phyloP scores from a whole-genome alignment of 2,797 vertebrate species.

The Danio kyathit region DNA sequence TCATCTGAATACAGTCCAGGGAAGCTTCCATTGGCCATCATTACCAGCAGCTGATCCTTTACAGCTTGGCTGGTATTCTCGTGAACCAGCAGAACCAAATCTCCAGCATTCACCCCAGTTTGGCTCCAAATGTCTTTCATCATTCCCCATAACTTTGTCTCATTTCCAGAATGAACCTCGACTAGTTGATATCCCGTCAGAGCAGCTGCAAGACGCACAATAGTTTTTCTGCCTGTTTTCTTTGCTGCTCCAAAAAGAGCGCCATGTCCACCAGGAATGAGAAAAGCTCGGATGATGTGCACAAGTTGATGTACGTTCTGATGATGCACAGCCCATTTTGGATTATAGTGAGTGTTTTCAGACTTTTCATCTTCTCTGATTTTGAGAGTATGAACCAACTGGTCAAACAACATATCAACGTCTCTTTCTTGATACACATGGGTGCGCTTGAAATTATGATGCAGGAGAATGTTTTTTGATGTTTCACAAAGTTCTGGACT shows the following conservation, averaged over 20 bases:
- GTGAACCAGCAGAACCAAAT: conserved; percentile 80
- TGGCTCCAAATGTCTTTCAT: conserved; percentile 75
- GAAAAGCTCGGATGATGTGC: conserved; percentile 79
- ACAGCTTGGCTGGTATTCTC: conserved; percentile 66
- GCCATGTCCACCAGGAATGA: conserved; percentile 81
- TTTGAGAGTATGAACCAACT: conserved; percentile 68
- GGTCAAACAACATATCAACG: conserved; percentile 66
- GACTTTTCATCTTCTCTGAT: conserved; percentile 46
- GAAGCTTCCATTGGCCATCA: conserved; percentile 75
- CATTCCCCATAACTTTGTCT: conserved; percentile 69
- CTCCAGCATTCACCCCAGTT: conserved; percentile 64
- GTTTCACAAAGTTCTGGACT: conserved; percentile 69
- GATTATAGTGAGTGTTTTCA: conserved; percentile 24
- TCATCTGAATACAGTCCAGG: conserved; percentile 75
- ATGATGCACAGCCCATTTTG: conserved; percentile 67
- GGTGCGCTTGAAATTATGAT: conserved; percentile 46
- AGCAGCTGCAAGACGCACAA: conserved; percentile 76
- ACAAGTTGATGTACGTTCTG: conserved; percentile 77
- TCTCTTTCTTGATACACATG: conserved; percentile 73
- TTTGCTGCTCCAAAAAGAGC: conserved; percentile 72
- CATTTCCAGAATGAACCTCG: conserved; percentile 74
- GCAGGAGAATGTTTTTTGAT: conserved; percentile 34
- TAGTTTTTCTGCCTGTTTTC: conserved; percentile 82
- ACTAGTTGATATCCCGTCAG: conserved; percentile 74
- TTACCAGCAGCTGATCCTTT: conserved; percentile 75